Percentiles rank a stretch among this genome's conserved stretches.
phyloP scores from a whole-genome alignment of 2,113 vertebrate species.

The Peucedramus taeniatus region DNA sequence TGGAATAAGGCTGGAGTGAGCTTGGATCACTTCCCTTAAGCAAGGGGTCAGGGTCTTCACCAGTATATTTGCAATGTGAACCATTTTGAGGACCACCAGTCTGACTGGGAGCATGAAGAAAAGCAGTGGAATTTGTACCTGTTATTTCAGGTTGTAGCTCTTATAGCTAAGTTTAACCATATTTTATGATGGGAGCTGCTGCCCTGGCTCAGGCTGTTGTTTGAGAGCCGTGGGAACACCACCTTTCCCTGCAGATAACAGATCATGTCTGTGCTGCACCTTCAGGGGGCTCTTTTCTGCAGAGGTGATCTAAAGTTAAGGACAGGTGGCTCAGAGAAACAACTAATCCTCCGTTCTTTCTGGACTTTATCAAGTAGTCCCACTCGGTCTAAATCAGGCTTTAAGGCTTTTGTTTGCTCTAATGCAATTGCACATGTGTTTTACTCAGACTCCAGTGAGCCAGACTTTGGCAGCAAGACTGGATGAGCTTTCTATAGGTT shows the following conservation, averaged over 20 bases:
- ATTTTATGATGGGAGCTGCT: background rate
- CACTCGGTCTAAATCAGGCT: conserved; percentile 54
- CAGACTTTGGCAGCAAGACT: conserved; percentile 44
- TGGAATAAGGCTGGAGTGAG: background rate
- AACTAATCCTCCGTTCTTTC: conserved; percentile 52
- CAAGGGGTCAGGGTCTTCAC: background rate
- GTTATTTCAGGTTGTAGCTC: background rate
- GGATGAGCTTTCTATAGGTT: conserved; percentile 51
- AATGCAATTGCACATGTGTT: conserved; percentile 67
- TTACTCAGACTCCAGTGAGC: conserved; percentile 36
- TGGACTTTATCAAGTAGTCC: conserved; percentile 52
- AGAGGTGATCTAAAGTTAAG: conserved; percentile 4
- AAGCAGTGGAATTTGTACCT: background rate
- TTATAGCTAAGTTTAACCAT: background rate
- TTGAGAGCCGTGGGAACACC: conserved; percentile 68
- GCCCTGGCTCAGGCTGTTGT: background rate
- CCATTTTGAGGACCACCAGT: background rate
- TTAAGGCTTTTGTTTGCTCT: conserved; percentile 59
- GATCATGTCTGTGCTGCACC: background rate
- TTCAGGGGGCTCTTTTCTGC: conserved; percentile 31
- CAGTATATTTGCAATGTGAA: background rate
- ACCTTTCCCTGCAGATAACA: conserved; percentile 13
- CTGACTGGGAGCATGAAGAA: background rate
- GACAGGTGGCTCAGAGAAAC: conserved; percentile 66
- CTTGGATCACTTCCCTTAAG: background rate